Evolutionary conservation across 2,113 vertebrate genomes (phyloP).

Genomic region (Passer domesticus): DNA sequence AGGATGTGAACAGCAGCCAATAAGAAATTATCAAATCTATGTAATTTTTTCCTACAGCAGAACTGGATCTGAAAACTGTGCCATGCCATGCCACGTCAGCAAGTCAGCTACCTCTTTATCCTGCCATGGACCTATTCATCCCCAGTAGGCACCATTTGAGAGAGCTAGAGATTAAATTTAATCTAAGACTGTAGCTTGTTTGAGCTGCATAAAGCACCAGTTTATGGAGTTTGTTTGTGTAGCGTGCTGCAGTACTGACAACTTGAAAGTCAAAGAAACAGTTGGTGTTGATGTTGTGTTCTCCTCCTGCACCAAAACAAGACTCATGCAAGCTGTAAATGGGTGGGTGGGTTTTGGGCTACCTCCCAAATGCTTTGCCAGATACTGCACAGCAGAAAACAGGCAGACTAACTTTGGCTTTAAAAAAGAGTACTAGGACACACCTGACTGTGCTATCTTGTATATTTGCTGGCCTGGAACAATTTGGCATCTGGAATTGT

Average conservation of each 20-base stretch:
- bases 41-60: not conserved
- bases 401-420: not conserved
- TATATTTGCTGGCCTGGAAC: not conserved
- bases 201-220: not conserved
- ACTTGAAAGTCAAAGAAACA: not conserved
- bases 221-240: not conserved
- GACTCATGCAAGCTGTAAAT: not conserved
- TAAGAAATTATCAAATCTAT: not conserved
- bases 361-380: not conserved
- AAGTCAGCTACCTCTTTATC: not conserved
- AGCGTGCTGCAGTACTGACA: not conserved
- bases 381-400: not conserved
- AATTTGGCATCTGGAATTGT: not conserved
- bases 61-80: not conserved
- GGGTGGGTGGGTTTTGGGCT: not conserved
- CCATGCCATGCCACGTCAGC: not conserved
- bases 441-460: not conserved
- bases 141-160: not conserved
- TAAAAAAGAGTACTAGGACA: not conserved
- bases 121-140: not conserved
- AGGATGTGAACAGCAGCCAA: not conserved
- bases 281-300: not conserved
- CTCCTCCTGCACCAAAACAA: not conserved
- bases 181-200: not conserved
- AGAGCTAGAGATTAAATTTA: not conserved